phyloP scores from a whole-genome alignment of 1,140 invertebrate species.

The Zaprionus tsacasi region DNA sequence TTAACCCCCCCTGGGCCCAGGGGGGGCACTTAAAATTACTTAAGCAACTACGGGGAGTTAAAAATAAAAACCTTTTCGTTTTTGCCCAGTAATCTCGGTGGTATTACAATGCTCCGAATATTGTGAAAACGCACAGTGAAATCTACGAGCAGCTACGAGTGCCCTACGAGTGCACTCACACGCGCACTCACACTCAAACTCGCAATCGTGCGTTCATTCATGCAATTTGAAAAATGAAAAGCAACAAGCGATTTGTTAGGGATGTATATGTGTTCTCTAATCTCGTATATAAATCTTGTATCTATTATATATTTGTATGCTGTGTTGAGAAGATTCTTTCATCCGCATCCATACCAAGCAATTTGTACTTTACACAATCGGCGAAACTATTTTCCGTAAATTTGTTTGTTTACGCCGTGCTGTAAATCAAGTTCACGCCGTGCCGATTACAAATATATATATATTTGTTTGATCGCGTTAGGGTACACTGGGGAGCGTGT shows the following conservation, averaged over 20 bases:
- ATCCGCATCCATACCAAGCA: neutral
- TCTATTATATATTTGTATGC: constrained; percentile 4
- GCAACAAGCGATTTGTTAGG: neutral
- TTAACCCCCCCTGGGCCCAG: constrained; percentile 51
- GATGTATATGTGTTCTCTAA: neutral
- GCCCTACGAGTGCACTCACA: constrained; percentile 10
- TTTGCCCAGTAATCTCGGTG: constrained; percentile 13
- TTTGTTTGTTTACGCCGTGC: constrained; percentile 37
- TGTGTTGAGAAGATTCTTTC: constrained; percentile 6
- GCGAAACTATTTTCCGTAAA: constrained; percentile 10
- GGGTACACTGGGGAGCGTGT: constrained; percentile 2
- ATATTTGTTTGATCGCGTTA: constrained; percentile 4
- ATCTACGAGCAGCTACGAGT: constrained; percentile 24
- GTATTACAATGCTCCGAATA: constrained; percentile 31
- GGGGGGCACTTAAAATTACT: constrained; percentile 61
- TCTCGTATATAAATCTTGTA: neutral
- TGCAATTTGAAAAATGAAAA: constrained; percentile 10
- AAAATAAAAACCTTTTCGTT: constrained; percentile 37
- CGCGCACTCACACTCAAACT: constrained; percentile 17
- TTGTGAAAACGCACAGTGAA: constrained; percentile 47
- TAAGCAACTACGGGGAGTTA: constrained; percentile 34
- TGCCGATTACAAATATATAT: constrained; percentile 12
- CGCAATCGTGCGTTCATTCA: constrained; percentile 17
- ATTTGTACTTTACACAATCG: constrained; percentile 18
- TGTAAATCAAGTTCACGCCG: constrained; percentile 21